phyloP scores from a whole-genome alignment of 2,113 vertebrate genomes.

The Nesoenas mayeri region DNA sequence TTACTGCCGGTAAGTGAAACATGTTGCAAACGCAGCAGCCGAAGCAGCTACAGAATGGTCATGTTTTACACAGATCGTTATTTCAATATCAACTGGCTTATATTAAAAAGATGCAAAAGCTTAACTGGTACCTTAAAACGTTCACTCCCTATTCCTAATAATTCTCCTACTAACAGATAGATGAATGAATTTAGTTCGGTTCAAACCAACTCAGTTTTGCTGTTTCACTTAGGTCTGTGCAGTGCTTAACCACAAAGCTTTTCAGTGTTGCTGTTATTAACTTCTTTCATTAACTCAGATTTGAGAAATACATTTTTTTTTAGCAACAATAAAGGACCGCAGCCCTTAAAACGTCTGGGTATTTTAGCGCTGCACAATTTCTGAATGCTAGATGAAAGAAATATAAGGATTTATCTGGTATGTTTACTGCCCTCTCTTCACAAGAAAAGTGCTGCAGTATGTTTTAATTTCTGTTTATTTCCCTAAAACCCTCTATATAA shows the following conservation, averaged over 20 bases:
- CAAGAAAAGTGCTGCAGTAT: conserved; percentile 47
- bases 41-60: conserved; percentile 51
- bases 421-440: conserved; percentile 67
- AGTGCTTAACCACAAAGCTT: conserved; percentile 54
- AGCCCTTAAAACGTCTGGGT: conserved; percentile 75
- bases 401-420: conserved; percentile 64
- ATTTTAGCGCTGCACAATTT: conserved; percentile 69
- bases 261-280: conserved; percentile 60
- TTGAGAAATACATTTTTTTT: conserved; percentile 68
- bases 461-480: conserved; percentile 72
- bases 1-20: conserved; percentile 50
- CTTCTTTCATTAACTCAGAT: conserved; percentile 76
- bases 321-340: conserved; percentile 69
- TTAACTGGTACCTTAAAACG: conserved; percentile 21
- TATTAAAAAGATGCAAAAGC: conserved; percentile 27
- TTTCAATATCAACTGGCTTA: conserved; percentile 9
- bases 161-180: conserved; percentile 2
- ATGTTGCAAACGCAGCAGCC: not conserved
- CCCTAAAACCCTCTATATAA: conserved; percentile 62
- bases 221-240: not conserved
- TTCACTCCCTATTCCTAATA: conserved; percentile 24
- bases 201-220: conserved; percentile 25
- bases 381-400: conserved; percentile 64
- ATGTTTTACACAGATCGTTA: conserved; percentile 5
- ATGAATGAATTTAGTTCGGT: conserved; percentile 29